Evolutionary conservation across 2,888 invertebrate genomes (phyloP).

Genomic region (Elysia crispata): DNA sequence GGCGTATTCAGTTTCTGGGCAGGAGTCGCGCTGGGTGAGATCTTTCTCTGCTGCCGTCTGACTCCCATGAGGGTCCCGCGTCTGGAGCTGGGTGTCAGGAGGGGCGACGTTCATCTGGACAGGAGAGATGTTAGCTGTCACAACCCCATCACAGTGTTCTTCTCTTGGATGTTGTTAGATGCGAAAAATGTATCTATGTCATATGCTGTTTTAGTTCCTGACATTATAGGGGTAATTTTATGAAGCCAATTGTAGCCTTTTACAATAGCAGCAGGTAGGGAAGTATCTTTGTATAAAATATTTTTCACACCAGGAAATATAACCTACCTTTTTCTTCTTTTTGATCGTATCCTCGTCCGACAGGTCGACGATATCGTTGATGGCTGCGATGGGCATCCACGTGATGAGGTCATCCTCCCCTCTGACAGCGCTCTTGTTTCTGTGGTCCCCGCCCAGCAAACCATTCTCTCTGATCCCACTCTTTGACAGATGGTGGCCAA

Average conservation of each 20-base stretch:
- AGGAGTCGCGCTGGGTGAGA: neutral
- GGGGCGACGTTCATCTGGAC: neutral
- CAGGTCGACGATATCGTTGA: slow-evolving; percentile 28
- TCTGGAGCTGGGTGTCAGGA: neutral
- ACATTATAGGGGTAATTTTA: too few species aligned
- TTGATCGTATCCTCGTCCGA: slow-evolving; percentile 32
- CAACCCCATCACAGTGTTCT: too few species aligned
- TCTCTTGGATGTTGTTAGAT: too few species aligned
- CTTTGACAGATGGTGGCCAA: neutral
- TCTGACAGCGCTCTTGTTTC: neutral
- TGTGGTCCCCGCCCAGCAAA: neutral
- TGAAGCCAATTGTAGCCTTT: neutral
- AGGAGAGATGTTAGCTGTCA: neutral
- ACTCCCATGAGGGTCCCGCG: neutral
- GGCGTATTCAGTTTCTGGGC: slow-evolving; percentile 9
- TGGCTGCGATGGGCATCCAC: slow-evolving; percentile 2
- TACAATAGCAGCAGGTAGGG: neutral
- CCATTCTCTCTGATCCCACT: neutral
- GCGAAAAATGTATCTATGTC: too few species aligned
- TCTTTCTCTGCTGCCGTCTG: neutral
- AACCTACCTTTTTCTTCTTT: slow-evolving; percentile 19
- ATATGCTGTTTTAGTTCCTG: too few species aligned
- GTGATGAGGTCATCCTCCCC: slow-evolving; percentile 17
- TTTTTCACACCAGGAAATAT: too few species aligned
- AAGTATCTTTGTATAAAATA: neutral